Evolutionary conservation across 2,888 invertebrate species (phyloP).

Genomic region (Drosophila mayaguana): DNA sequence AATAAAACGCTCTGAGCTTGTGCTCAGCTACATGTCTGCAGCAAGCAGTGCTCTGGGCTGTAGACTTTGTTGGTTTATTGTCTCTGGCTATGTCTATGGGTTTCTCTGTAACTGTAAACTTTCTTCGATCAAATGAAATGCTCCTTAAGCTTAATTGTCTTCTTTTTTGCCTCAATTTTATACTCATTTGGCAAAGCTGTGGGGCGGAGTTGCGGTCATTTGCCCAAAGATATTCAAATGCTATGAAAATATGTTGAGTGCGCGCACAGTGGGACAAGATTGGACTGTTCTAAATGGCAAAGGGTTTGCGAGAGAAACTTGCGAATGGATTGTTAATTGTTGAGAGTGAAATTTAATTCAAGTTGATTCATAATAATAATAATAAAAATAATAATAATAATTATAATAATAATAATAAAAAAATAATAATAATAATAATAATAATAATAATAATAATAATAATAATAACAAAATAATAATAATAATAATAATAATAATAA

Average conservation of each 20-base stretch:
- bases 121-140: constrained; percentile 77
- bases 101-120: constrained; percentile 63
- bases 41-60: constrained; percentile 30
- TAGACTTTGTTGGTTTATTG: constrained; percentile 20
- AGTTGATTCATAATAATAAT: too few relatives aligned
- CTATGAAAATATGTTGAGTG: constrained; percentile 63
- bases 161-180: constrained; percentile 65
- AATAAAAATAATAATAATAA: too few relatives aligned
- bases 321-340: too few relatives aligned
- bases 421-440: too few relatives aligned
- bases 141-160: constrained; percentile 81
- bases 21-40: constrained; percentile 10
- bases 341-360: too few relatives aligned
- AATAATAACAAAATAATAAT: too few relatives aligned
- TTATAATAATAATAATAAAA: too few relatives aligned
- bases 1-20: constrained; percentile 32
- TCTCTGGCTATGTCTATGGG: constrained; percentile 30
- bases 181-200: constrained; percentile 67
- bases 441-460: too few relatives aligned
- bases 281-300: neutral
- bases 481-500: too few relatives aligned
- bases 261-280: constrained; percentile 51
- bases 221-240: constrained; percentile 72
- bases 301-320: too few relatives aligned
- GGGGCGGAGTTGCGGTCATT: constrained; percentile 50